phyloP scores from a whole-genome alignment of 2,888 invertebrate species.

The Tetropium fuscum region DNA sequence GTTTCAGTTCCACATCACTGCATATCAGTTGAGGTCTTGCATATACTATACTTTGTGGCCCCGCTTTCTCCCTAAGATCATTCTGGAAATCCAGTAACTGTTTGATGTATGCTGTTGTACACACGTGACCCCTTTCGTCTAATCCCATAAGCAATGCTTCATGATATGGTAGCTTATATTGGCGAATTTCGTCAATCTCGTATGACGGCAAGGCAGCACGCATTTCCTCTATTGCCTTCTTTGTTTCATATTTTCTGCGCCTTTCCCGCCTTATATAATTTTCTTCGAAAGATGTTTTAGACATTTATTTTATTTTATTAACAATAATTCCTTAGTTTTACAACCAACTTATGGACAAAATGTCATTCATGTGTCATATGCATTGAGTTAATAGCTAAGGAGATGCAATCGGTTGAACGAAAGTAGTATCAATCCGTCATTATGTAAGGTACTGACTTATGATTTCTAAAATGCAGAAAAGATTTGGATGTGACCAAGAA shows the following conservation, averaged over 20 bases:
- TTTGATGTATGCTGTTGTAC: slow-evolving; percentile 68
- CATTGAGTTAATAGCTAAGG: no score
- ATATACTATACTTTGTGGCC: slow-evolving; percentile 68
- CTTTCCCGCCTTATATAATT: slow-evolving; percentile 18
- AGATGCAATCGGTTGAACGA: no score
- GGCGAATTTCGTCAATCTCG: slow-evolving; percentile 61
- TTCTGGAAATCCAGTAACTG: slow-evolving; percentile 71
- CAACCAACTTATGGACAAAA: no score
- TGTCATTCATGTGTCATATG: not conserved
- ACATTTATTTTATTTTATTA: no score
- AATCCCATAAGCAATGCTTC: slow-evolving; percentile 71
- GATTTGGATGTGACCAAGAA: no score
- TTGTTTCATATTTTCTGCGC: not conserved
- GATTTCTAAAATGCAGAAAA: no score
- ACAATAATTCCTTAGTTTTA: no score
- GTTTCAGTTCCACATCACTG: slow-evolving; percentile 47
- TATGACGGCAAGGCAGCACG: slow-evolving; percentile 60
- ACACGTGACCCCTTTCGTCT: slow-evolving; percentile 67
- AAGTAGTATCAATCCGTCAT: no score
- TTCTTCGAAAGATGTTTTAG: slow-evolving; percentile 1
- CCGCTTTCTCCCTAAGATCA: slow-evolving; percentile 67
- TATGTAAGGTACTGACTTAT: no score
- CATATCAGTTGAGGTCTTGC: slow-evolving; percentile 56
- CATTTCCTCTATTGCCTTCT: slow-evolving; percentile 53
- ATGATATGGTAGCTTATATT: slow-evolving; percentile 68